Evolutionary conservation across 1,140 invertebrate species (phyloP), one percentile per base, ranked within the genome.

Genomic region (Eciton burchellii): DNA sequence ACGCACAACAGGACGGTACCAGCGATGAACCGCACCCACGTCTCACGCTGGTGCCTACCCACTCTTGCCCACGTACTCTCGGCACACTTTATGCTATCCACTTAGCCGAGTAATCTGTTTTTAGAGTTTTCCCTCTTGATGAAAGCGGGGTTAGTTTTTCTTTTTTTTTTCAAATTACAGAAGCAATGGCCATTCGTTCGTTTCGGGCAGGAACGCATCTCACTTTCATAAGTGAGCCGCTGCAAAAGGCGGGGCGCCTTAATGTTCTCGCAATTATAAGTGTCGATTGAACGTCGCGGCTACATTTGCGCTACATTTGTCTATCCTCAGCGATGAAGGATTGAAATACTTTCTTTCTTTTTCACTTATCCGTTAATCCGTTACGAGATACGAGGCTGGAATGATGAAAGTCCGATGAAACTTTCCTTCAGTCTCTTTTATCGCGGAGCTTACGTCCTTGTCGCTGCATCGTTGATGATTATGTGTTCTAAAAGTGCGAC

Each of bases 71-170:
- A 82, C 81, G 73, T 88, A 65, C 59, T 82, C 79, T 71, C 83
- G 74, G 59, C 71, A 81, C 54, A 81, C 60, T 74, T 87, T 52
- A 63, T 83, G 71, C 73, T 83, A 83, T 63, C 84, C 82, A 88
- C 84, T 89, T 87, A 86, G 83, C 49, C 62, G 60, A 74, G 82
- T 84, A 87, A 87, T 87, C 84, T 87, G 85, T 87, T 85, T 85
- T 88, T 88, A 62, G 63, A 56, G 62, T 79, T 79, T 35, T 26
- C 62, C 41, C n/a, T 29, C 47, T 6, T n/a, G 71, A 49, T 29
- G 43, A 35, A 56, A 74, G 57, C 49, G 82, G 45, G n/a, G n/a
- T n/a, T n/a, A n/a, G n/a, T n/a, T n/a, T n/a, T n/a, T n/a, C n/a
- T 29, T 66, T 70, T 65, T 71, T 77, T 84, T 59, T 76, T 21